Percentiles rank a stretch among this genome's conserved stretches.
Conservation (phyloP, 2,888 invertebrate species). For the Mesochorus sp. region DNA sequence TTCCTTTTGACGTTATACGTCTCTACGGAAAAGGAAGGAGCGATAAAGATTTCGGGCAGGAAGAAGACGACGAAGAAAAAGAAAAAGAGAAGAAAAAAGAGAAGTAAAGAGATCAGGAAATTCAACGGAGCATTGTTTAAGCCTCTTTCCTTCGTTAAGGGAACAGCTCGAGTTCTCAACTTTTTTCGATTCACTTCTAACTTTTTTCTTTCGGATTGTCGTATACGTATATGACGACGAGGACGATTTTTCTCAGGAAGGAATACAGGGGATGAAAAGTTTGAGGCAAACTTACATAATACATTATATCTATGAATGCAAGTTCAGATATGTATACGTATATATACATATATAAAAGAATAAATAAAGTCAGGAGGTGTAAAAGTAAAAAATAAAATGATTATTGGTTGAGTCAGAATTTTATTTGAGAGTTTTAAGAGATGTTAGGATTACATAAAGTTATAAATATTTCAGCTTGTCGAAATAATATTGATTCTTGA, state of each 20-base stretch:
- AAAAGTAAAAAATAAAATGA: too few species aligned
- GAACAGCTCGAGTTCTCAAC: constrained; percentile 65
- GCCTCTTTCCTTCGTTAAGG: constrained; percentile 69
- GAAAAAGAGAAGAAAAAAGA: constrained; percentile 7
- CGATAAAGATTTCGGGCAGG: constrained; percentile 30
- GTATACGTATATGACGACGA: constrained; percentile 9
- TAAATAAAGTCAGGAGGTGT: background rate
- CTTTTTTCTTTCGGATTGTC: constrained; percentile 57
- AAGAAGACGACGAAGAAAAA: constrained; percentile 13
- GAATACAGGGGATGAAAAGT: constrained; percentile 20
- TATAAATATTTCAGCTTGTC: too few species aligned
- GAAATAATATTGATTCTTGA: too few species aligned
- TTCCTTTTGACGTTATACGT: constrained; percentile 1
- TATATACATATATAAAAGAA: background rate
- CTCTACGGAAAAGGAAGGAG: background rate
- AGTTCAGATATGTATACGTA: background rate
- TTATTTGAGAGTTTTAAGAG: too few species aligned
- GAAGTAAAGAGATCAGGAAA: constrained; percentile 31
- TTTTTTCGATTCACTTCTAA: constrained; percentile 66
- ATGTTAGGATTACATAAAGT: too few species aligned
- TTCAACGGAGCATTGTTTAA: constrained; percentile 69
- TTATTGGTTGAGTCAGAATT: too few species aligned
- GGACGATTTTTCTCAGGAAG: constrained; percentile 22
- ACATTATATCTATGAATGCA: background rate
- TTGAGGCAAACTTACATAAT: constrained; percentile 31